Conservation (phyloP, 2,113 vertebrate genomes). For the Hypomesus transpacificus region DNA sequence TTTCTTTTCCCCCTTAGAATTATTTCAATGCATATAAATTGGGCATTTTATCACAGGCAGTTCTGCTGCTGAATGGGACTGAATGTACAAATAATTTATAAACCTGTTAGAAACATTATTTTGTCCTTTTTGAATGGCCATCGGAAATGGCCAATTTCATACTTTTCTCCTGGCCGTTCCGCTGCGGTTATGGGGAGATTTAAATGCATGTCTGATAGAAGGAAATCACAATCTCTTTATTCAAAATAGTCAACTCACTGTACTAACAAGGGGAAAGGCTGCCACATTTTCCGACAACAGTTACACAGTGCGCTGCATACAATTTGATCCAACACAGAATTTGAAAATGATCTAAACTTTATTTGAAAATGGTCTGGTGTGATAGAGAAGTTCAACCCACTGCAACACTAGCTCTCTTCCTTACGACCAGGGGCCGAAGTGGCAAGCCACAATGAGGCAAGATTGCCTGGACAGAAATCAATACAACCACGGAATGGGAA, state of each 20-base stretch:
- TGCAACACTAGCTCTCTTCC: slow-evolving; percentile 72
- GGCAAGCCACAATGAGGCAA: slow-evolving; percentile 74
- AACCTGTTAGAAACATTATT: slow-evolving; percentile 21
- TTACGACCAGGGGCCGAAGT: slow-evolving; percentile 73
- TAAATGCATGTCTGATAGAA: slow-evolving; percentile 13
- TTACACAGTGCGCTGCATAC: neutral
- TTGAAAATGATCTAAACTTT: slow-evolving; percentile 35
- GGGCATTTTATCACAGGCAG: slow-evolving; percentile 60
- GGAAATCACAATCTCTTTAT: slow-evolving; percentile 6
- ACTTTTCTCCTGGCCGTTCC: neutral
- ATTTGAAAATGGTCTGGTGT: slow-evolving; percentile 41
- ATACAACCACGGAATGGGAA: slow-evolving; percentile 75
- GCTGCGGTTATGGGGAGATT: neutral
- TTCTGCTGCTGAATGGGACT: slow-evolving; percentile 27
- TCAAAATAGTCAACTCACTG: neutral
- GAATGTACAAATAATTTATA: slow-evolving; percentile 22
- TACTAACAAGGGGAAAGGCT: neutral
- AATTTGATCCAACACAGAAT: slow-evolving; percentile 1
- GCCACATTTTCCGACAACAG: neutral
- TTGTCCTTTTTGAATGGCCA: slow-evolving; percentile 23
- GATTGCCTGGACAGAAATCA: slow-evolving; percentile 84
- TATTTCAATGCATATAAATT: slow-evolving; percentile 67
- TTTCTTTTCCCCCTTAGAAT: slow-evolving; percentile 60
- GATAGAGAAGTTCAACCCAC: slow-evolving; percentile 54
- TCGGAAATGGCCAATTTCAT: slow-evolving; percentile 12